Percentiles rank a stretch among this genome's conserved stretches.
These are phyloP conservation scores for Yponomeuta evonymella DNA, from an alignment of 2,888 invertebrate species.

Conservation along the genomic window DNA sequence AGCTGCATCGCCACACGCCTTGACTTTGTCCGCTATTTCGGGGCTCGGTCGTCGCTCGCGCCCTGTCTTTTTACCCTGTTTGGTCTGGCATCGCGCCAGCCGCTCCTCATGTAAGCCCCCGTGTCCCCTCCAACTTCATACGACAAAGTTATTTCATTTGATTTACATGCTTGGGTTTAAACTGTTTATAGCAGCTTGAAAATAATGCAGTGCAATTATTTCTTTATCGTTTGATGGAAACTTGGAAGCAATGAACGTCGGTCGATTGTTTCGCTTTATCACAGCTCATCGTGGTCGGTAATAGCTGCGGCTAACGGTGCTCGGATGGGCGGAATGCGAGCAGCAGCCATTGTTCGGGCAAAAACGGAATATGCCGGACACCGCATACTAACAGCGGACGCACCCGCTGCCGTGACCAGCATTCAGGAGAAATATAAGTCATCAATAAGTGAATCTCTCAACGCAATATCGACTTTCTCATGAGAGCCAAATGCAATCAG, in stretches of 20 bases:
- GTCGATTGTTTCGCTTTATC: slow-evolving; percentile 27
- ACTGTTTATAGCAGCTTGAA: neutral
- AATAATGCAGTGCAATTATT: neutral
- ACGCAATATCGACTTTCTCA: neutral
- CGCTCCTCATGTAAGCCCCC: slow-evolving; percentile 47
- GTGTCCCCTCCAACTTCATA: slow-evolving; percentile 15
- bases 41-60: slow-evolving; percentile 63
- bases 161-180: slow-evolving; percentile 5
- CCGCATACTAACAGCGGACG: slow-evolving; percentile 13
- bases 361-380: slow-evolving; percentile 46
- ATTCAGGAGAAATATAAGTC: neutral
- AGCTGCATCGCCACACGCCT: slow-evolving; percentile 50
- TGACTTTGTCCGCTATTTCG: slow-evolving; percentile 73
- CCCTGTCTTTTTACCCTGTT: slow-evolving; percentile 73
- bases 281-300: slow-evolving; percentile 13
- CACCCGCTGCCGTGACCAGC: slow-evolving; percentile 8
- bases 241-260: slow-evolving; percentile 33
- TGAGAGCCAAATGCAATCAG: neutral
- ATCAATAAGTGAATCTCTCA: neutral
- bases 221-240: slow-evolving; percentile 17
- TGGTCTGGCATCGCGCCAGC: slow-evolving; percentile 66
- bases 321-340: slow-evolving; percentile 53
- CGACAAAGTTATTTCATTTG: slow-evolving; percentile 12
- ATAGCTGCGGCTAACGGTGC: slow-evolving; percentile 51
- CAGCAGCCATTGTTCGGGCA: slow-evolving; percentile 61